Evolutionary conservation across 1,140 invertebrate species (phyloP).

Genomic region (Chrysomallon squamiferum): DNA sequence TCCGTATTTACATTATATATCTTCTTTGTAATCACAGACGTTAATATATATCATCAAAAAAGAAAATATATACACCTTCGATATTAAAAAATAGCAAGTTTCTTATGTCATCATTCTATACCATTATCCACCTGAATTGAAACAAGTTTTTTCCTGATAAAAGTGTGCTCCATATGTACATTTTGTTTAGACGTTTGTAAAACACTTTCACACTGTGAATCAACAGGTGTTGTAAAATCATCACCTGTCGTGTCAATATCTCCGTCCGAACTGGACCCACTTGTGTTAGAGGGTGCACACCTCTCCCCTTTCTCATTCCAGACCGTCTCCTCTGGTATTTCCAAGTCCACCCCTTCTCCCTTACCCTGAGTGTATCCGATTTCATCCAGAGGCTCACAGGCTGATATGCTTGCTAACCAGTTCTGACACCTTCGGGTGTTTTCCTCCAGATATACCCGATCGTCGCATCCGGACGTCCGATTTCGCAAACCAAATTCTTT

Average conservation of each 20-base stretch:
- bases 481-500: constrained; percentile 39
- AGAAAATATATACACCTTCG: too few species aligned
- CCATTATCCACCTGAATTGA: too few species aligned
- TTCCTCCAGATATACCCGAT: constrained; percentile 45
- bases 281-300: constrained; percentile 17
- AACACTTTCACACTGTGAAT: too few species aligned
- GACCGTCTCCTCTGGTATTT: constrained; percentile 53
- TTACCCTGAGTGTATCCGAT: constrained; percentile 24
- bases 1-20: too few species aligned
- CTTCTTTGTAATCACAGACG: too few species aligned
- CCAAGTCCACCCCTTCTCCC: constrained; percentile 45
- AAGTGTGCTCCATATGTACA: too few species aligned
- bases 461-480: constrained; percentile 29
- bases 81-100: too few species aligned
- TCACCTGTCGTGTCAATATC: background rate
- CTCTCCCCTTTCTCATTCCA: constrained; percentile 35
- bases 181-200: too few species aligned
- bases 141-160: too few species aligned
- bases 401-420: constrained; percentile 53
- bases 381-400: constrained; percentile 46
- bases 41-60: too few species aligned
- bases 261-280: constrained; percentile 27
- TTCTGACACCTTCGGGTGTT: constrained; percentile 54
- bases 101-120: too few species aligned
- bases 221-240: too few species aligned